Conservation (phyloP, 2,797 vertebrate species). For the Enteromius anoplus region DNA sequence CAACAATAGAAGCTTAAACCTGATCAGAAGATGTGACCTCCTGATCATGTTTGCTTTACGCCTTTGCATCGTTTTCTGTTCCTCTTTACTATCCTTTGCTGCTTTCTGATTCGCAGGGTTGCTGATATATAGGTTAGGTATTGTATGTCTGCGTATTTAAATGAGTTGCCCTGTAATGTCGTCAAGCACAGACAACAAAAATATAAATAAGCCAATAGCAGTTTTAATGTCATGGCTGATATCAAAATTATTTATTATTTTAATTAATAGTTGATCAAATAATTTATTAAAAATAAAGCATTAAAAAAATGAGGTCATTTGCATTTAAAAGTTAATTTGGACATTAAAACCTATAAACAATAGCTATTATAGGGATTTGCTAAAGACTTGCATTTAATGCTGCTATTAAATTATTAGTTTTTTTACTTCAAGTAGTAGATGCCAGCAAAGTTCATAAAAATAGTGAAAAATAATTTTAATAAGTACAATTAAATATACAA, state of each 20-base stretch:
- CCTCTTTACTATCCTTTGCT: neutral
- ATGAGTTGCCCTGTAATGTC: neutral
- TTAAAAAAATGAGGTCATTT: neutral
- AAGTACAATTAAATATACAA: neutral
- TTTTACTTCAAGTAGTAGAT: neutral
- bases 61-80: conserved; percentile 3
- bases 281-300: neutral
- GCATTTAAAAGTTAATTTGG: neutral
- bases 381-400: neutral
- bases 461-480: neutral
- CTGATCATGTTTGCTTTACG: neutral
- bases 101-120: neutral
- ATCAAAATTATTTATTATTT: neutral
- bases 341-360: neutral
- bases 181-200: neutral
- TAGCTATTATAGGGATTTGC: neutral
- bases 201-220: neutral
- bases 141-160: neutral
- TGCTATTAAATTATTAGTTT: neutral
- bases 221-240: neutral
- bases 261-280: no score
- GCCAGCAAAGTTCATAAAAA: neutral
- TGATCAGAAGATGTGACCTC: neutral
- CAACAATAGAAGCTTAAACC: conserved; percentile 19
- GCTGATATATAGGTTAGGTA: neutral